Base-by-base conservation (phyloP, 1,140 invertebrate genomes). In the Contarinia nasturtii region DNA sequence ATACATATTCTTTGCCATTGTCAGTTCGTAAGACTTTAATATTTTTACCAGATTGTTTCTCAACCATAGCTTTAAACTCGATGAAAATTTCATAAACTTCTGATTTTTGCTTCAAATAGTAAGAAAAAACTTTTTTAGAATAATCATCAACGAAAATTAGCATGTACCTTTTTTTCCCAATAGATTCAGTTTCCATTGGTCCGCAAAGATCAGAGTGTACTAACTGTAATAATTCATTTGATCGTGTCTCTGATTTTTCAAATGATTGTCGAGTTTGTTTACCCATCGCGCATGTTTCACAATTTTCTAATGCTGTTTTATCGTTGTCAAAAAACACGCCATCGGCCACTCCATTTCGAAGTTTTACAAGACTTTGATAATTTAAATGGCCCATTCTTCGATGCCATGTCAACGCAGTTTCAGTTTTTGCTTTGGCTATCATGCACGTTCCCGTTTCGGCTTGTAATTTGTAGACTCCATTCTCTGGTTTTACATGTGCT, bases 1-100 rank as follows among this genome's bases (percentile, higher is more conserved):
- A 64, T 0, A 54, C 19, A 53, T 64, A 67, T 51, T 69, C 67
- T 12, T 18, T 55, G 2, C 66, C 67, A 53, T 69, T 69, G 45
- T 69, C 67, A 43, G 54, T 55, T 44, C 49, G 46, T 8, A 53
- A 19, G 2, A 40, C 21, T 21, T 53, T 50, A 7, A 53, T 48
- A 22, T 38, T 50, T 42, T 44, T 48, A 37, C 52, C 51, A 52
- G 48, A 55, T 52, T 52, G 44, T 48, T 36, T 55, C 49, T 57
- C 53, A 51, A 51, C 53, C 48, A 33, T 27, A 46, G 21, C 45
- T 49, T 49, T 61, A 44, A 52, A 57, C 49, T 54, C 53, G 50
- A 53, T 48, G 45, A 65, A 63, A 20, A 53, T 55, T 20, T 55
- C 51, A 33, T 58, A 56, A 4, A 62, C 60, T 49, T 66, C 56